Evolutionary conservation across 2,797 vertebrate genomes (phyloP), one percentile per base, ranked within the genome.

Genomic region (Notolabrus celidotus): DNA sequence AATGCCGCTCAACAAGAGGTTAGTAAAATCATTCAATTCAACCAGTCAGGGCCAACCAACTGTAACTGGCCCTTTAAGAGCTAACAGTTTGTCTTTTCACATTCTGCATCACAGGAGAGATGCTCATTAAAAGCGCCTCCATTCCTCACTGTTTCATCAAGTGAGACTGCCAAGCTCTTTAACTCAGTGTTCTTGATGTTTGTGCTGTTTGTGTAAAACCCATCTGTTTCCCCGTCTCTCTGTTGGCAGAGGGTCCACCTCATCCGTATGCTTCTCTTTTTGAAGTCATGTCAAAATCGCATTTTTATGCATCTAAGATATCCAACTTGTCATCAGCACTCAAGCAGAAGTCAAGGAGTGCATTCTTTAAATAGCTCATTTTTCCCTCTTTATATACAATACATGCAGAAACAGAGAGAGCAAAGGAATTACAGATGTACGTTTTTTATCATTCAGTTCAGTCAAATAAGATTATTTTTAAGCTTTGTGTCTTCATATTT

Each of bases 121-220:
- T 87, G 92, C 94, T 95, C 94, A 94, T 95, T 95, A 95, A 92
- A 93, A 93, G 90, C 76, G 78, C 89, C 87, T 93, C 91, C 87
- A 91, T 92, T 92, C 88, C 92, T 92, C 91, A 85, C 86, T 89
- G 91, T 93, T 93, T 94, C 91, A 93, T 93, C 91, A 91, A 92
- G 90, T 93, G 93, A 91, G 92, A 92, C 90, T 93, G 93, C 93
- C 94, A 94, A 92, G 89, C 93, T 94, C 92, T 93, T 94, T 94
- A 93, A 89, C 93, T 95, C 91, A 88, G 89, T 91, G 88, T 92
- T 94, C 93, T 95, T 95, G 93, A 95, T 95, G 94, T 94, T 93
- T 93, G 92, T 80, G 92, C 92, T 93, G 93, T 94, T 95, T 94
- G 92, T 94, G 93, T 90, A 92, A 93, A 94, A 92, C 92, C 94